Evolutionary conservation across 2,113 vertebrate species (phyloP).

Genomic region (Pongo pygmaeus): DNA sequence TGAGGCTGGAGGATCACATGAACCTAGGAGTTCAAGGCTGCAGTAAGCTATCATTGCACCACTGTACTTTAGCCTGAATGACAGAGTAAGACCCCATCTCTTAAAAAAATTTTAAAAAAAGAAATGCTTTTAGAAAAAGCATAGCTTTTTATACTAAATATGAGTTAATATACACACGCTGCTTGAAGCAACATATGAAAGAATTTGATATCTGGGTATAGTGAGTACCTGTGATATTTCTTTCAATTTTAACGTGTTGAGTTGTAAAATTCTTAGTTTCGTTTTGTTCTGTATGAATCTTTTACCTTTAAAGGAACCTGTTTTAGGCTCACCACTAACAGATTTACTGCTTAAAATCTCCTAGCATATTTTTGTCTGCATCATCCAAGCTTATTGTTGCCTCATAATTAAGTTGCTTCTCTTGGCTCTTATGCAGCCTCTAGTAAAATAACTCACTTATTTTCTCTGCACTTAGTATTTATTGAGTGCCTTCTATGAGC

Average conservation of each 20-base stretch:
- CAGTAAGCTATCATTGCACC: not conserved
- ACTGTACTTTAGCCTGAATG: not conserved
- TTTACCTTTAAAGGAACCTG: slow-evolving; percentile 38
- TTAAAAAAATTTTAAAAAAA: not conserved
- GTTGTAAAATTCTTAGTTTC: slow-evolving; percentile 11
- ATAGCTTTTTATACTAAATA: not conserved
- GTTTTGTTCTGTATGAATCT: slow-evolving; percentile 7
- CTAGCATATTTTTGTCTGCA: not conserved
- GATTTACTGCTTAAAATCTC: slow-evolving; percentile 14
- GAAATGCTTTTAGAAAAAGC: not conserved
- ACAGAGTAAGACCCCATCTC: not conserved
- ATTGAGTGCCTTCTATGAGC: not conserved
- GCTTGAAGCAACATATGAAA: slow-evolving; percentile 36
- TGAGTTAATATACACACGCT: not conserved
- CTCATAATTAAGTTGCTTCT: not conserved
- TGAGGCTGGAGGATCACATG: not conserved
- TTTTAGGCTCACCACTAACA: not conserved
- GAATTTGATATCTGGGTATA: slow-evolving; percentile 25
- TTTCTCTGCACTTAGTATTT: not conserved
- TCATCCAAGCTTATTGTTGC: not conserved
- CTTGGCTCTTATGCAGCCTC: not conserved
- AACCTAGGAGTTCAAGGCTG: not conserved
- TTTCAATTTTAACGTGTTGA: slow-evolving; percentile 21
- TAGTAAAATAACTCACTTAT: not conserved
- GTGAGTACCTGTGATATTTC: slow-evolving; percentile 1